These are phyloP conservation scores for Phyllostomus hastatus DNA, from an alignment of 2,113 vertebrate species.

Conservation along the genomic window DNA sequence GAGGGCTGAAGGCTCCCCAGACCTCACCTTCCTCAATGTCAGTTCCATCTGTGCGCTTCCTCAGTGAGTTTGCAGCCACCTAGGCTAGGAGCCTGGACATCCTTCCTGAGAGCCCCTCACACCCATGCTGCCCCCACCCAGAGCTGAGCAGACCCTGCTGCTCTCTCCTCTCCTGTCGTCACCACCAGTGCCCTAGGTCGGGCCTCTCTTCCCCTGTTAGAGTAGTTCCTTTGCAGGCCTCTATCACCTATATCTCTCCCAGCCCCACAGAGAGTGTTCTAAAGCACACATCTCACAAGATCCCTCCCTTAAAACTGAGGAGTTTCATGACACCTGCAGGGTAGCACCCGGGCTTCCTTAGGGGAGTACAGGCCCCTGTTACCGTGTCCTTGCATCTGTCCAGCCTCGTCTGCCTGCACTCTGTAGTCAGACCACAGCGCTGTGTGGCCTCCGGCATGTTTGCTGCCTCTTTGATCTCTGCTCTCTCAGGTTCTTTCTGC, in stretches of 20 bases:
- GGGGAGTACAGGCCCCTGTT: not conserved
- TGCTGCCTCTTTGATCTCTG: not conserved
- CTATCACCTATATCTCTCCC: not conserved
- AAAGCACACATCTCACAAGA: not conserved
- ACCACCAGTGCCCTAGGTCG: not conserved
- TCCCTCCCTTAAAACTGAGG: not conserved
- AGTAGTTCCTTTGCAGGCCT: not conserved
- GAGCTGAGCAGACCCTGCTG: not conserved
- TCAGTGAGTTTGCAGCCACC: not conserved
- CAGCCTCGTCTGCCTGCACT: not conserved
- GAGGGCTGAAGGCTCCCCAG: not conserved
- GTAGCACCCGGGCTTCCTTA: not conserved
- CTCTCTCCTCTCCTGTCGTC: not conserved
- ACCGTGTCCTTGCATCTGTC: not conserved
- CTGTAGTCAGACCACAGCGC: rapidly evolving
- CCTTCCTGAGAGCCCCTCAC: not conserved
- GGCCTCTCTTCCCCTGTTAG: not conserved
- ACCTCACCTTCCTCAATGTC: not conserved
- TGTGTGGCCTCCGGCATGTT: not conserved
- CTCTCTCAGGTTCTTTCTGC: not conserved
- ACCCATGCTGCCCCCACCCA: not conserved
- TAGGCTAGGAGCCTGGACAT: not conserved
- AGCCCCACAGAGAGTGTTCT: not conserved
- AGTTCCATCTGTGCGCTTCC: not conserved
- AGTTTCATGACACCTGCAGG: not conserved